Evolutionary conservation across 2,888 invertebrate species (phyloP).

Genomic region (Cartodere bifasciata): DNA sequence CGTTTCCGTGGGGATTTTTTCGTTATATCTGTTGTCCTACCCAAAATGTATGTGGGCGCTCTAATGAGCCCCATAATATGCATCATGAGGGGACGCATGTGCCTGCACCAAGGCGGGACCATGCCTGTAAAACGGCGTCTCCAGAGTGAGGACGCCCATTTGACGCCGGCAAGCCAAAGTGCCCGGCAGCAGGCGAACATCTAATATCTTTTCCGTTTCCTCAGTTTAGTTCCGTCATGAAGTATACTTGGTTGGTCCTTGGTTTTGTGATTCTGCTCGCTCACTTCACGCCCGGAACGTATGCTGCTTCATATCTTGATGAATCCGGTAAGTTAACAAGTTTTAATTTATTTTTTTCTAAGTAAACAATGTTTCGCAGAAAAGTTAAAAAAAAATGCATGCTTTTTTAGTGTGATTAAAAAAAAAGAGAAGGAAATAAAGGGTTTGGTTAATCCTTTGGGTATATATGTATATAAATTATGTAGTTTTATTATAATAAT

Average conservation of each 20-base stretch:
- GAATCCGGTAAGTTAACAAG: conserved; percentile 32
- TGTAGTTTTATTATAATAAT: too few species aligned
- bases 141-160: conserved; percentile 25
- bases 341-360: too few species aligned
- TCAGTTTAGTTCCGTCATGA: conserved; percentile 23
- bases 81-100: conserved; percentile 20
- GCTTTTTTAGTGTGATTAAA: too few species aligned
- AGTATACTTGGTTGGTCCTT: conserved; percentile 30
- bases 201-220: conserved; percentile 5
- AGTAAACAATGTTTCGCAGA: too few species aligned
- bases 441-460: too few species aligned
- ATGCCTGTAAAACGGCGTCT: conserved; percentile 28
- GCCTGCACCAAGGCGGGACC: conserved; percentile 22
- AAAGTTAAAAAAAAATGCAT: too few species aligned
- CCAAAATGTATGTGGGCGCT: too few species aligned
- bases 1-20: too few species aligned
- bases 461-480: too few species aligned
- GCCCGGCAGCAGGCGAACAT: conserved; percentile 2
- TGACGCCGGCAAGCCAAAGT: conserved; percentile 21
- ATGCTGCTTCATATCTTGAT: conserved; percentile 29
- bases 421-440: too few species aligned
- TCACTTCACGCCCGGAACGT: conserved; percentile 23
- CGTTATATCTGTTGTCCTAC: too few species aligned
- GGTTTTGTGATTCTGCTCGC: conserved; percentile 28
- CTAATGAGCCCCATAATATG: too few species aligned